Conservation (phyloP, 2,888 invertebrate genomes). For the Tinea semifulvella region DNA sequence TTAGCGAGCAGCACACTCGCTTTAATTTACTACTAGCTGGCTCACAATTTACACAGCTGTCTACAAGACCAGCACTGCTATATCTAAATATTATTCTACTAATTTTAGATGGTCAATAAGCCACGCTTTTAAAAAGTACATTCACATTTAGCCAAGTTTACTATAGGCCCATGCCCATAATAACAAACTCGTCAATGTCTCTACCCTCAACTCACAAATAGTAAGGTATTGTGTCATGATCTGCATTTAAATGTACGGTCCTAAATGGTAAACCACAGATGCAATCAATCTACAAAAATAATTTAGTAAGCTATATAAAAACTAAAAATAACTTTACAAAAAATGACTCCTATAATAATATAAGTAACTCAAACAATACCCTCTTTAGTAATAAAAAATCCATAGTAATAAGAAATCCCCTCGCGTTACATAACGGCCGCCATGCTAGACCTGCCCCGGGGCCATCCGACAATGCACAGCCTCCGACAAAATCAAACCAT, state of each 20-base stretch:
- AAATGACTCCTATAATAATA: neutral
- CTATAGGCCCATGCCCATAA: too few species aligned
- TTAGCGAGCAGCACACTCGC: conserved; percentile 25
- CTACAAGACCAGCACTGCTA: conserved; percentile 12
- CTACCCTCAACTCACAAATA: too few species aligned
- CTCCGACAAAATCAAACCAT: conserved; percentile 21
- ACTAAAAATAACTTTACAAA: too few species aligned
- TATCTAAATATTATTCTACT: neutral
- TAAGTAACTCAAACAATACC: neutral
- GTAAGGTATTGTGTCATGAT: too few species aligned
- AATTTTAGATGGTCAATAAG: too few species aligned
- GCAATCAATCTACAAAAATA: too few species aligned
- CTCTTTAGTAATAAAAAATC: conserved; percentile 9
- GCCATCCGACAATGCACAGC: conserved; percentile 7
- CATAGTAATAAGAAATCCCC: conserved; percentile 15
- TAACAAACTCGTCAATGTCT: too few species aligned
- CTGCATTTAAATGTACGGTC: too few species aligned
- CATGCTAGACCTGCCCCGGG: conserved; percentile 17
- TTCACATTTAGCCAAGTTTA: too few species aligned
- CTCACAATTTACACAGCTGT: conserved; percentile 31
- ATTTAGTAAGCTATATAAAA: too few species aligned
- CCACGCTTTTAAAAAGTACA: too few species aligned
- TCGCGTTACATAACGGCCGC: neutral
- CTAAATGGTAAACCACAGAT: too few species aligned
- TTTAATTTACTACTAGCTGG: conserved; percentile 34